A percentile compares a stretch with the other conserved stretches of the same genome.
phyloP scores from a whole-genome alignment of 2,113 vertebrate genomes.

The Psephotus haematonotus region DNA sequence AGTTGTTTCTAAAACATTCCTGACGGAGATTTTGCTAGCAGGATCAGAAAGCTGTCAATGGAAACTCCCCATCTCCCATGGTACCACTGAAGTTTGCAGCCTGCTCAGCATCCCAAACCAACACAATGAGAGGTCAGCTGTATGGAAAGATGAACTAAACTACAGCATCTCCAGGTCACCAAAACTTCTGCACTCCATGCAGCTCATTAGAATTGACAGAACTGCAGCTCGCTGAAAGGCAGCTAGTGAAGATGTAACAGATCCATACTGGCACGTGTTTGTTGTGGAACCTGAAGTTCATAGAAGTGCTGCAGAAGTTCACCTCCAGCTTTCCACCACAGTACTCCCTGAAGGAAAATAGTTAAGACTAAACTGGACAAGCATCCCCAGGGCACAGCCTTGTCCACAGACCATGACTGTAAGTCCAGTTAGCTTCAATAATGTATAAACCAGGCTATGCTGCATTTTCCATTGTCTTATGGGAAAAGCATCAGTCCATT shows the following conservation, averaged over 20 bases:
- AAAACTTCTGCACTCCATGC: background rate
- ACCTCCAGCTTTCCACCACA: background rate
- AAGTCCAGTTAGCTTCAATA: background rate
- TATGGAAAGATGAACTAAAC: background rate
- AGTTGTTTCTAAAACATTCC: background rate
- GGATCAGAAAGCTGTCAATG: background rate
- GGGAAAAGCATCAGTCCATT: background rate
- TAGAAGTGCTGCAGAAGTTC: background rate
- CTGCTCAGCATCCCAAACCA: background rate
- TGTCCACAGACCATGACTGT: background rate
- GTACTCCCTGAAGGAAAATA: background rate
- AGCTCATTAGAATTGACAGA: background rate
- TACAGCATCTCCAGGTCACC: background rate
- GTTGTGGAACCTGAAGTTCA: background rate
- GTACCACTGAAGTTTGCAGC: background rate
- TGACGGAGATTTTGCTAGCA: background rate
- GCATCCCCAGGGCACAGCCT: background rate
- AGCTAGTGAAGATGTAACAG: background rate
- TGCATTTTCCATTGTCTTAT: background rate
- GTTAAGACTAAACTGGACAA: background rate
- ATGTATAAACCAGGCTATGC: background rate
- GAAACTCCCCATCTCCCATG: background rate
- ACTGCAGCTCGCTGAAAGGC: background rate
- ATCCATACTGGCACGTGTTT: background rate
- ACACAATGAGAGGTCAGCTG: rapidly evolving